Conservation (phyloP, 2,888 invertebrate genomes). For the Limenitis camilla region DNA sequence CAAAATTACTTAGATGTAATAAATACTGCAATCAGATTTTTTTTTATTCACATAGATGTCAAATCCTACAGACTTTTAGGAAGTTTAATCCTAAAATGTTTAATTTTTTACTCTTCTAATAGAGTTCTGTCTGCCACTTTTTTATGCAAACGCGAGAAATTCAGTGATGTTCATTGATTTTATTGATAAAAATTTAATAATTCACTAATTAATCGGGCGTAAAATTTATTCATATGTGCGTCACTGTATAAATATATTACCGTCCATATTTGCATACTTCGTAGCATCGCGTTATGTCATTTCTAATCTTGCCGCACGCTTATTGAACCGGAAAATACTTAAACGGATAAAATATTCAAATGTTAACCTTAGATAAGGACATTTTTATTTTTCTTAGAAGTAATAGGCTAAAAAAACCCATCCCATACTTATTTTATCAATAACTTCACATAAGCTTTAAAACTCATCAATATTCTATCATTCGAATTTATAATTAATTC, state of each 20-base stretch:
- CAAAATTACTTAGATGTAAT: no score
- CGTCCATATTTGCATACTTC: constrained; percentile 18
- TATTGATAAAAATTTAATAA: neutral
- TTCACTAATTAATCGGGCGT: neutral
- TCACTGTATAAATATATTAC: constrained; percentile 34
- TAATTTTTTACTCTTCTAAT: no score
- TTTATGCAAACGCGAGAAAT: no score
- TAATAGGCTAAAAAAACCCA: neutral
- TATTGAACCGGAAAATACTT: constrained; percentile 34
- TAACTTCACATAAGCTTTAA: neutral
- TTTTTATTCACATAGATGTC: no score
- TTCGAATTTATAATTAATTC: no score
- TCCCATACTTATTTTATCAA: neutral
- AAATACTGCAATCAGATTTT: no score
- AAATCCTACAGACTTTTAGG: no score
- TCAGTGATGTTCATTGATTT: no score
- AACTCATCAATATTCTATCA: no score
- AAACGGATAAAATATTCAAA: constrained; percentile 6
- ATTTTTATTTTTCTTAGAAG: neutral
- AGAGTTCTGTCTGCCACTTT: no score
- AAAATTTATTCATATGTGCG: constrained; percentile 28
- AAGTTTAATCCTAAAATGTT: no score
- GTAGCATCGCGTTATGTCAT: constrained; percentile 41
- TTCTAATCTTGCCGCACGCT: constrained; percentile 34
- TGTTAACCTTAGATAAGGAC: neutral